These are phyloP conservation scores for Oithona nana DNA, from an alignment of 2,888 invertebrate genomes.

Conservation along the genomic window DNA sequence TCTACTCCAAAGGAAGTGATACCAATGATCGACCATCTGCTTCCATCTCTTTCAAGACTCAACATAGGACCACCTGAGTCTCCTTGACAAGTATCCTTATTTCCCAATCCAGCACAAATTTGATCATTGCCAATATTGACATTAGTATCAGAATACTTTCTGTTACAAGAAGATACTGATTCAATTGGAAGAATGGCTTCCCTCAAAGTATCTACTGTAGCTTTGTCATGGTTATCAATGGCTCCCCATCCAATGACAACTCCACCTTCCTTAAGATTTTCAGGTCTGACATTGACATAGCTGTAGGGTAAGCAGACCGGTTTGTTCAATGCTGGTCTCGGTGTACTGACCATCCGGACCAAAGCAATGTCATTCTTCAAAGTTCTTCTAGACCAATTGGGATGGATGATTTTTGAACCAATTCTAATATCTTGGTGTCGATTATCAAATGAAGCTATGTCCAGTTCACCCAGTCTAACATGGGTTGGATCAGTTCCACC, in stretches of 20 bases:
- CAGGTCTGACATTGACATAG: background rate
- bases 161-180: background rate
- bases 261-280: background rate
- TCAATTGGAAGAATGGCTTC: background rate
- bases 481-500: background rate
- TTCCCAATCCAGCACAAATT: background rate
- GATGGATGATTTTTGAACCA: background rate
- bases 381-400: background rate
- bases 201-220: background rate
- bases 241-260: conserved; percentile 7
- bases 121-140: conserved; percentile 5
- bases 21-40: conserved; percentile 4
- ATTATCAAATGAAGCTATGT: conserved; percentile 6
- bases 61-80: conserved; percentile 13
- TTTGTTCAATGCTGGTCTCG: background rate
- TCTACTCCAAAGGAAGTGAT: conserved; percentile 10
- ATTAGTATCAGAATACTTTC: background rate
- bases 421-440: background rate
- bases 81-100: conserved; percentile 1
- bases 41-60: background rate
- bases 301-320: conserved; percentile 8
- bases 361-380: conserved; percentile 16
- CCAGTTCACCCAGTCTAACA: conserved; percentile 6
- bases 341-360: background rate
- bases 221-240: background rate